A percentile compares a stretch with the other conserved stretches of the same genome.
Conservation (phyloP, 2,797 vertebrate genomes). For the Paramormyrops hopkinsi region DNA sequence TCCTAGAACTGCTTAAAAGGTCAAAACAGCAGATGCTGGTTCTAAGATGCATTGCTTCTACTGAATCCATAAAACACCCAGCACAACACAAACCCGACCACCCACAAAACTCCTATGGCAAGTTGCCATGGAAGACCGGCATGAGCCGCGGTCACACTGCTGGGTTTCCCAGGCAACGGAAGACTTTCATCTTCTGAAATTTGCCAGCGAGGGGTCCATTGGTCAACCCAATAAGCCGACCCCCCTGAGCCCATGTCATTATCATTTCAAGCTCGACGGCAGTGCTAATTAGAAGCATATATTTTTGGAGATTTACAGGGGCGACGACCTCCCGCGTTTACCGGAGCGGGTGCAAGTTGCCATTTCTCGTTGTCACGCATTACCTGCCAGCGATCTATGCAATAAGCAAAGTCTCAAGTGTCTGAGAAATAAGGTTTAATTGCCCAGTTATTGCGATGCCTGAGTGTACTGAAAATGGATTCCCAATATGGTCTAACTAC, state of each 20-base stretch:
- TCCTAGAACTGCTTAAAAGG: neutral
- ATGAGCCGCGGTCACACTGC: neutral
- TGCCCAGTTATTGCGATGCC: neutral
- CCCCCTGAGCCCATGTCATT: slow-evolving; percentile 7
- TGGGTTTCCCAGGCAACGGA: slow-evolving; percentile 24
- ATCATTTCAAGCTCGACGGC: slow-evolving; percentile 23
- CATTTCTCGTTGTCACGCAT: slow-evolving; percentile 2
- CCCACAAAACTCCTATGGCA: neutral
- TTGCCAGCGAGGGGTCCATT: slow-evolving; percentile 20
- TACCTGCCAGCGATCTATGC: slow-evolving; percentile 6
- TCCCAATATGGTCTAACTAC: neutral
- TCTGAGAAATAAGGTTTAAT: neutral
- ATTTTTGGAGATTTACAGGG: slow-evolving; percentile 24
- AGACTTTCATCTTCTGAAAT: slow-evolving; percentile 20
- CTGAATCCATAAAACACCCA: neutral
- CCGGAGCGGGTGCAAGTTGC: neutral
- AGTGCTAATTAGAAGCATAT: slow-evolving; percentile 23
- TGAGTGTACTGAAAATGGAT: neutral
- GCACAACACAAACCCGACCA: neutral
- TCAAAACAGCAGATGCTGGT: neutral
- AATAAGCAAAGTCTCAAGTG: neutral
- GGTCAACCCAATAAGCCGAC: slow-evolving; percentile 22
- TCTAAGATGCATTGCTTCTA: neutral
- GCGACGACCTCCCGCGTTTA: neutral
- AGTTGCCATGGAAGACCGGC: neutral